Percentiles rank a stretch among this genome's conserved stretches.
Evolutionary conservation across 1,140 invertebrate species (phyloP).

Genomic region (Pemphigus obesinymphae): DNA sequence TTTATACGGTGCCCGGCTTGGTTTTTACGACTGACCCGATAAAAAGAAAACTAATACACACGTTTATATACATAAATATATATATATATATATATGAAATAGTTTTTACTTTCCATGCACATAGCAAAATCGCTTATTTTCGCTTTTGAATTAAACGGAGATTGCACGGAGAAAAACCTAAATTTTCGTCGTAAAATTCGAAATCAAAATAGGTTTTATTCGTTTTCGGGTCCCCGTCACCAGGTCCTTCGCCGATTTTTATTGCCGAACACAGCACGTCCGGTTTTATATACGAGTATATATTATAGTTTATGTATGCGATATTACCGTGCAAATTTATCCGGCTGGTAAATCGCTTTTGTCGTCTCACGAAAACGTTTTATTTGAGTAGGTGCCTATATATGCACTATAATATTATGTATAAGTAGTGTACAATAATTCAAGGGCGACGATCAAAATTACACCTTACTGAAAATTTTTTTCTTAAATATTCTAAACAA

Average conservation of each 20-base stretch:
- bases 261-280: neutral
- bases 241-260: neutral
- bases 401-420: no score
- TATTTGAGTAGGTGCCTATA: no score
- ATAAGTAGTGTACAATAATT: no score
- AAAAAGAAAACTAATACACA: neutral
- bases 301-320: neutral
- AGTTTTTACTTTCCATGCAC: no score
- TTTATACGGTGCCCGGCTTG: no score
- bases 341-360: neutral
- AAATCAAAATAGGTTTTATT: slow-evolving; percentile 26
- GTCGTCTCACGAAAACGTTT: neutral
- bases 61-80: neutral
- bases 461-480: no score
- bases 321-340: neutral
- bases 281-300: no score
- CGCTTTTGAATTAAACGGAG: neutral
- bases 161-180: neutral
- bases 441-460: no score
- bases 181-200: slow-evolving; percentile 25
- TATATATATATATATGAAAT: neutral
- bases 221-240: neutral
- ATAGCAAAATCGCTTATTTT: neutral
- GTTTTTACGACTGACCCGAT: slow-evolving; percentile 18
- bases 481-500: no score